These are phyloP conservation scores for Axea sp. DNA, from an alignment of 2,888 invertebrate genomes.

Conservation along the genomic window DNA sequence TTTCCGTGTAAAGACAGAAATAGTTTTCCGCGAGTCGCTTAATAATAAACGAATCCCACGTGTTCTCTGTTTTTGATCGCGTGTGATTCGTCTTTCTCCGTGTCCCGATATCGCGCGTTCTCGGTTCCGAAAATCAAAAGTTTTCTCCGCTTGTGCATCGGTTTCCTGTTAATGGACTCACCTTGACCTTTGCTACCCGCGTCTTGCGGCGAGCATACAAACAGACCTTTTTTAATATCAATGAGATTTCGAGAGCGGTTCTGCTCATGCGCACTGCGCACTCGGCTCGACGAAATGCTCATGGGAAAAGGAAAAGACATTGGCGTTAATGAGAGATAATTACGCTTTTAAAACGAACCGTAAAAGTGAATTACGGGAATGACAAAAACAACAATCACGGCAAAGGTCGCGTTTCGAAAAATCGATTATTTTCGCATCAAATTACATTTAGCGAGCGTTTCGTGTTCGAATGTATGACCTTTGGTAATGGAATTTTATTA, in stretches of 20 bases:
- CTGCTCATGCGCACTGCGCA: no score
- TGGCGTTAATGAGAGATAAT: conserved; percentile 6
- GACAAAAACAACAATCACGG: no score
- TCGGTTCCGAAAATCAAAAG: background rate
- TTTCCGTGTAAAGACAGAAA: no score
- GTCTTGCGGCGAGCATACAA: background rate
- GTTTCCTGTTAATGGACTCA: conserved; percentile 2
- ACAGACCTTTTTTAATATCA: background rate
- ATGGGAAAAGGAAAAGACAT: conserved; percentile 1
- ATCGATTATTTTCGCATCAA: conserved; percentile 9
- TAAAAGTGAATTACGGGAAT: no score
- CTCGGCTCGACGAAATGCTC: no score
- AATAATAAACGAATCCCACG: no score
- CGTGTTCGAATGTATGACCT: background rate
- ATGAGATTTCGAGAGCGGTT: background rate
- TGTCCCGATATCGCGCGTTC: no score
- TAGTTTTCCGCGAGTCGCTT: no score
- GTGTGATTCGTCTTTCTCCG: background rate
- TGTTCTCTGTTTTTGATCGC: conserved; percentile 9
- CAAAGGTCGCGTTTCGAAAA: conserved; percentile 2
- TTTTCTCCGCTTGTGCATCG: background rate
- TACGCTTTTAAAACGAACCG: background rate
- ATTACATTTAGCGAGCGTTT: conserved; percentile 1
- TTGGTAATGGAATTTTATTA: background rate
- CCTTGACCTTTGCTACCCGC: conserved; percentile 54